Evolutionary conservation across 2,888 invertebrate species (phyloP).

Genomic region (Dioctria rufipes): DNA sequence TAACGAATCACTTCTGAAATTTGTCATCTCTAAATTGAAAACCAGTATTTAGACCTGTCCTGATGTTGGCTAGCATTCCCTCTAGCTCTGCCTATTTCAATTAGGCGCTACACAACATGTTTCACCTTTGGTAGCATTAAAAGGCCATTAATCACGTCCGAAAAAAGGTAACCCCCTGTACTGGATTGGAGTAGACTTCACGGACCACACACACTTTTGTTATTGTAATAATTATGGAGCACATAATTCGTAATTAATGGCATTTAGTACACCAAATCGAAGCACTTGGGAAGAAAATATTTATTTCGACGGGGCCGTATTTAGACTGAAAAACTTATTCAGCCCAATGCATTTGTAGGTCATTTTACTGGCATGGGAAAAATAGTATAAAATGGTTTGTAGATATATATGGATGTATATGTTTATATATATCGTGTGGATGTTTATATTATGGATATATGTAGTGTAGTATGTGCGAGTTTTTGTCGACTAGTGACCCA

Average conservation of each 20-base stretch:
- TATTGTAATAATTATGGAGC: slow-evolving; percentile 25
- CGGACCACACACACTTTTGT: not conserved
- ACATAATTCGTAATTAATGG: slow-evolving; percentile 40
- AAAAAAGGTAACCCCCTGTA: not conserved
- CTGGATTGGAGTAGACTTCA: not conserved
- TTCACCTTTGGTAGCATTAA: not conserved
- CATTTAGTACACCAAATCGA: not conserved
- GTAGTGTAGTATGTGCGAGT: not conserved
- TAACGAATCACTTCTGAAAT: no score
- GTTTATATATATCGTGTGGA: not conserved
- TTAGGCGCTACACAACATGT: not conserved
- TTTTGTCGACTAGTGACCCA: not conserved
- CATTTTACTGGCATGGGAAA: slow-evolving; percentile 39
- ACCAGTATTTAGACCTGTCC: no score
- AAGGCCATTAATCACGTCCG: not conserved
- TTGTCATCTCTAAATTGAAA: no score
- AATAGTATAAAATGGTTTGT: slow-evolving; percentile 16
- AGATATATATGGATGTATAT: not conserved
- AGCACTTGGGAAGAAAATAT: slow-evolving; percentile 27
- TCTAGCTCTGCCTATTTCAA: not conserved
- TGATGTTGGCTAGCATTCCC: no score
- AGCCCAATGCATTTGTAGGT: slow-evolving; percentile 46
- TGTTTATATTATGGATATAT: not conserved
- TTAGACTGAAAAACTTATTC: slow-evolving; percentile 44
- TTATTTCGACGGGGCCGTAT: slow-evolving; percentile 33